Conservation (phyloP, 2,797 vertebrate species). For the Anabas testudineus region DNA sequence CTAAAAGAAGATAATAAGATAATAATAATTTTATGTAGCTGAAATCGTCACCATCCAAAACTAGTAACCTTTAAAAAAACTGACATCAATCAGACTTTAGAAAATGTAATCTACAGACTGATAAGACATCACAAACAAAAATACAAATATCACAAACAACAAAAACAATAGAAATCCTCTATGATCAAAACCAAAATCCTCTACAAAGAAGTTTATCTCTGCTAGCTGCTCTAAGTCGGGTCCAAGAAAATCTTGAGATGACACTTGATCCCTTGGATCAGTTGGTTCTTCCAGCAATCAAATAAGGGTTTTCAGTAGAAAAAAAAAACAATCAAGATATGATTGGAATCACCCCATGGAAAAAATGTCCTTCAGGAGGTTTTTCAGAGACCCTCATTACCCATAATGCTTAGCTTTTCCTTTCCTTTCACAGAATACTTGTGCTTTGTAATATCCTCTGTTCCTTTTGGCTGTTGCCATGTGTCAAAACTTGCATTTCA, state of each 20-base stretch:
- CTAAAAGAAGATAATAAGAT: slow-evolving; percentile 39
- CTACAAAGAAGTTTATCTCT: slow-evolving; percentile 63
- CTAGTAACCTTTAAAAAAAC: slow-evolving; percentile 49
- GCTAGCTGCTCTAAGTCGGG: slow-evolving; percentile 65
- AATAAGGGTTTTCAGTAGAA: slow-evolving; percentile 71
- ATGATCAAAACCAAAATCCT: slow-evolving; percentile 58
- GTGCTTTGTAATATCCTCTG: slow-evolving; percentile 42
- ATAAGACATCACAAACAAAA: slow-evolving; percentile 59
- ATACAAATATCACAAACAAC: slow-evolving; percentile 53
- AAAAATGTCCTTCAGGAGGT: slow-evolving; percentile 61
- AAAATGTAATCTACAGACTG: slow-evolving; percentile 56
- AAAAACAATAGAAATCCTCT: slow-evolving; percentile 58
- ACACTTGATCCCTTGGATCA: slow-evolving; percentile 58
- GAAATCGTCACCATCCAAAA: slow-evolving; percentile 33
- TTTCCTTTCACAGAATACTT: slow-evolving; percentile 42
- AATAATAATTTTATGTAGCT: slow-evolving; percentile 19
- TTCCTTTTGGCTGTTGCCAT: slow-evolving; percentile 19
- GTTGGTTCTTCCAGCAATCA: slow-evolving; percentile 71
- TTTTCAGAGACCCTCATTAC: slow-evolving; percentile 43
- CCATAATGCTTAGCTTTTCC: slow-evolving; percentile 25
- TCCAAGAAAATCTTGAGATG: slow-evolving; percentile 49
- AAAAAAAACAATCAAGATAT: slow-evolving; percentile 62
- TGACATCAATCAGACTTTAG: slow-evolving; percentile 45
- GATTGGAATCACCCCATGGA: slow-evolving; percentile 58
- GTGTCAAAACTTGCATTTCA: slow-evolving; percentile 21